phyloP scores from a whole-genome alignment of 2,797 vertebrate species.

The Melanotaenia pygmaea region DNA sequence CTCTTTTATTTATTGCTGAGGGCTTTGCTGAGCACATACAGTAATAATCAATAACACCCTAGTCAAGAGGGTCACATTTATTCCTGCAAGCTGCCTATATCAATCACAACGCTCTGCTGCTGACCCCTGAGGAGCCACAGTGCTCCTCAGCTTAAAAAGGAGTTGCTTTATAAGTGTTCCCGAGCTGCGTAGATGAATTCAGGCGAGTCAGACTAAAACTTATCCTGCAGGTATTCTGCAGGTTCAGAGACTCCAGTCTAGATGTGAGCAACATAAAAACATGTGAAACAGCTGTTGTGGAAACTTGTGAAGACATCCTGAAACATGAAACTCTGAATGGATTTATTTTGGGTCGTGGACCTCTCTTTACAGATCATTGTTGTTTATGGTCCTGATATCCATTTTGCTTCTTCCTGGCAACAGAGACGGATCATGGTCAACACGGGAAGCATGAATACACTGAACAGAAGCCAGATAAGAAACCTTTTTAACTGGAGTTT shows the following conservation, averaged over 20 bases:
- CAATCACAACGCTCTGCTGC: background rate
- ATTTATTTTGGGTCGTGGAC: slow-evolving; percentile 4
- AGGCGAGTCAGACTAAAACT: background rate
- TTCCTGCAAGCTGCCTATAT: slow-evolving; percentile 4
- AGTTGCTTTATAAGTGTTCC: background rate
- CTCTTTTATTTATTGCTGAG: background rate
- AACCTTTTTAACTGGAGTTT: background rate
- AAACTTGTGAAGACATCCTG: background rate
- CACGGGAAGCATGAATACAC: background rate
- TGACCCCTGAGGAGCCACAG: background rate
- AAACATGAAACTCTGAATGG: slow-evolving; percentile 4
- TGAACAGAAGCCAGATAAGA: slow-evolving; percentile 3
- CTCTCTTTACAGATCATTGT: slow-evolving; percentile 2
- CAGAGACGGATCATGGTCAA: slow-evolving; percentile 3
- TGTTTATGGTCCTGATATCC: slow-evolving; percentile 7
- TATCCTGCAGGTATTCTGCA: background rate
- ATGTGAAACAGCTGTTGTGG: background rate
- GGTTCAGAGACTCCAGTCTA: background rate
- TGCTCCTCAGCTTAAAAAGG: background rate
- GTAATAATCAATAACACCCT: background rate
- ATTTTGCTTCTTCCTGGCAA: background rate
- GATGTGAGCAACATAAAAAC: background rate
- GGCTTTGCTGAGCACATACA: background rate
- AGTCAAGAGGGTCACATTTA: slow-evolving; percentile 1
- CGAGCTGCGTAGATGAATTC: background rate